Conservation (phyloP, 2,797 vertebrate species). For the Phataginus tetradactyla region DNA sequence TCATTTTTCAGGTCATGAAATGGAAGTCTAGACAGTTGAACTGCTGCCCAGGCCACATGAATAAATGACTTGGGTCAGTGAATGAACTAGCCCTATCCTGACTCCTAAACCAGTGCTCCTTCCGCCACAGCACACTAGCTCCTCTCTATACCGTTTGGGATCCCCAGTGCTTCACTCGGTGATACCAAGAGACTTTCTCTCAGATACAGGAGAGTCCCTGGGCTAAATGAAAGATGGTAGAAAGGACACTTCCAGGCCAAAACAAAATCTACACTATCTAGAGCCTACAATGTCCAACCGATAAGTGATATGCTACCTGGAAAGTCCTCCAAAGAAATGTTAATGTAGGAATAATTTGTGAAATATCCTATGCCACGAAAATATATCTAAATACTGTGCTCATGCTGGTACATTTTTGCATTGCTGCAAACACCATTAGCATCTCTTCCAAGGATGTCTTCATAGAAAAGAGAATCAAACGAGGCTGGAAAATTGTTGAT, state of each 20-base stretch:
- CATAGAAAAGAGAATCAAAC: neutral
- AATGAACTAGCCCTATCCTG: neutral
- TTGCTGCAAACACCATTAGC: neutral
- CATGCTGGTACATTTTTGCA: neutral
- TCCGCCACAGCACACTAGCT: neutral
- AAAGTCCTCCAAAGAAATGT: neutral
- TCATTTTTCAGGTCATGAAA: constrained; percentile 44
- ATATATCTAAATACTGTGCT: neutral
- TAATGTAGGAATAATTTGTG: neutral
- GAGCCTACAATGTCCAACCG: neutral
- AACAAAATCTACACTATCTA: neutral
- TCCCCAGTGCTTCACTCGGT: neutral
- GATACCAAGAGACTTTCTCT: neutral
- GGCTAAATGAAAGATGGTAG: neutral
- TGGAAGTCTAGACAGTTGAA: neutral
- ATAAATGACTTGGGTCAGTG: neutral
- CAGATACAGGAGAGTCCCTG: neutral
- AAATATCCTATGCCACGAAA: neutral
- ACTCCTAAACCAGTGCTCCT: neutral
- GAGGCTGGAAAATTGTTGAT: neutral
- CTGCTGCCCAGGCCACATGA: neutral
- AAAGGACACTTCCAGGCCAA: neutral
- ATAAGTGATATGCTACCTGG: neutral
- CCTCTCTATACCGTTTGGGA: neutral
- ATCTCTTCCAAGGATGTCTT: neutral